Base-by-base conservation (phyloP, 2,797 vertebrate genomes). In the Lepidocolaptes lacrymiger region DNA sequence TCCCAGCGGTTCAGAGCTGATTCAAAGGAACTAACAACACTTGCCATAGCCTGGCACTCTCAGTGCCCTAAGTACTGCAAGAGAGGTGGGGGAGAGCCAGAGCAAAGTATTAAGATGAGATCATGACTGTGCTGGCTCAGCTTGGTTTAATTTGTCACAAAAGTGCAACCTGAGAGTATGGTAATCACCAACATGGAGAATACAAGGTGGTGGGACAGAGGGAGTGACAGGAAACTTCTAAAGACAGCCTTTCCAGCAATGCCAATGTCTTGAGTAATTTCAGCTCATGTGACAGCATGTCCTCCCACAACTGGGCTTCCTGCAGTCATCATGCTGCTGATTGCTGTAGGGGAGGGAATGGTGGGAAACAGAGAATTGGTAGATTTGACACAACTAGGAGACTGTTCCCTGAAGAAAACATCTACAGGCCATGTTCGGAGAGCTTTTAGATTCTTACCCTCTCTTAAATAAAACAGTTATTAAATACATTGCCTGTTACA, bases 101-200 rank as follows among this genome's bases (percentile, higher is more conserved):
- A 89, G 15, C 7, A 15, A 63, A 93, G 14, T 23, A 56, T 49
- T 72, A 49, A 80, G 66, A 74, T 30, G 68, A 58, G 39, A 32
- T 39, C 30, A 8, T 5, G 37, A 36, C 62, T 77, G 28, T 8
- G 8, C 46, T 92, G 74, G 73, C 41, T 77, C 73, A 80, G 37
- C 61, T 58, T 58, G 37, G 19, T 64, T 92, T 81, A 91, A 91
- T 91, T 94, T 55, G 73, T 72, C 76, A 51, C 82, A 91, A 61
- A 89, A 95, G 12, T 19, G n/a, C 2, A 74, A 85, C 89, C 76
- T 75, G 73, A 88, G 73, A 85, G 49, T 43, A 39, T 64, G 49
- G 69, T 46, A 62, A 89, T 81, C 34, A 68, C 30, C 46, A 74
- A 27, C 41, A 15, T 9, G 27, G 55, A 26, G 46, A 17, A 62